These are phyloP conservation scores for Garrulus glandarius DNA, from an alignment of 2,797 vertebrate species.

Conservation along the genomic window DNA sequence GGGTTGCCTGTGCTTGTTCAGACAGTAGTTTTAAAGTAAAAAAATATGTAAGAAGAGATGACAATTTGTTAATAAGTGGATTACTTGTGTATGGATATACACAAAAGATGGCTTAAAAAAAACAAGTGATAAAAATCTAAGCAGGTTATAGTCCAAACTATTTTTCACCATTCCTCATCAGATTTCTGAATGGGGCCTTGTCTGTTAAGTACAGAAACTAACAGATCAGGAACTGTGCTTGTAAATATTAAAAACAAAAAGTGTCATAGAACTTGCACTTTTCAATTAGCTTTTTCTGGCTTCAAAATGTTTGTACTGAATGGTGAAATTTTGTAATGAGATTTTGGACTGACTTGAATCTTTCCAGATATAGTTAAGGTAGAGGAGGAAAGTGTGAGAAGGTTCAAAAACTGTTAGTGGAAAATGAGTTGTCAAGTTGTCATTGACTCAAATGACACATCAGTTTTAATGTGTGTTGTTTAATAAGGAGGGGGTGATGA, in stretches of 20 bases:
- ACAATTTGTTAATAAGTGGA: not conserved
- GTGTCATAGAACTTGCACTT: not conserved
- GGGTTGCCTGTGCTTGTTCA: not conserved
- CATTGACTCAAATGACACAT: not conserved
- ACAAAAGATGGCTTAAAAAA: not conserved
- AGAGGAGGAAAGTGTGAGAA: not conserved
- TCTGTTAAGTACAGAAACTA: not conserved
- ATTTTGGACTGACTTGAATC: not conserved
- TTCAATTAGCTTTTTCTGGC: not conserved
- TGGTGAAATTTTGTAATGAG: not conserved
- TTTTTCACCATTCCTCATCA: not conserved
- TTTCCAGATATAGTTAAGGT: not conserved
- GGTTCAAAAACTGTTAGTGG: not conserved
- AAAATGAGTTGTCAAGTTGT: not conserved
- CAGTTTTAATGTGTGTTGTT: not conserved
- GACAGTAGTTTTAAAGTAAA: not conserved
- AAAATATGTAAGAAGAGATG: not conserved
- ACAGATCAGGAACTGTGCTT: not conserved
- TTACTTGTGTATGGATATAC: not conserved
- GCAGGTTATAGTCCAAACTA: not conserved
- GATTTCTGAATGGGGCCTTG: not conserved
- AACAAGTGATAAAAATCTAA: not conserved
- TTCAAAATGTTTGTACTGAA: not conserved
- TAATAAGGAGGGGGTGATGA: not conserved
- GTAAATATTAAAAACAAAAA: not conserved